phyloP scores from a whole-genome alignment of 2,797 vertebrate species.

The Cirrhinus mrigala region DNA sequence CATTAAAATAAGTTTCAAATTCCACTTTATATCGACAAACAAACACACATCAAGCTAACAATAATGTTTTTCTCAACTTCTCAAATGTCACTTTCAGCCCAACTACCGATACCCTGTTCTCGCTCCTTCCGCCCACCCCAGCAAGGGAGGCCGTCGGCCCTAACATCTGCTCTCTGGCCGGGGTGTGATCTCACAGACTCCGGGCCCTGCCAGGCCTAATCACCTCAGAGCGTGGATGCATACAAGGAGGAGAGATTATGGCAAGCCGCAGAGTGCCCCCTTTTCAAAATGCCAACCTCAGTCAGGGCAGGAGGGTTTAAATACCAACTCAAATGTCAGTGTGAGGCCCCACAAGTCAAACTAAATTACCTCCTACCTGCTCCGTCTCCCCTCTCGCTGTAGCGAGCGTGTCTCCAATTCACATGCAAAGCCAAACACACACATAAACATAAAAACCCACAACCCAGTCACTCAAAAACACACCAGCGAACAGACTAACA shows the following conservation, averaged over 20 bases:
- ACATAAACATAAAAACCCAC: constrained; percentile 4
- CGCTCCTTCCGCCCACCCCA: constrained; percentile 4
- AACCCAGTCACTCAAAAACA: constrained; percentile 2
- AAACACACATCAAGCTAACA: neutral
- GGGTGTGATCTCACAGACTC: constrained; percentile 46
- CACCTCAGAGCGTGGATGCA: constrained; percentile 72
- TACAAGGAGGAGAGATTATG: constrained; percentile 74
- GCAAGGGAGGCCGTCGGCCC: neutral
- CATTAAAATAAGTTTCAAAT: neutral
- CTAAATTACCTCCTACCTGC: constrained; percentile 77
- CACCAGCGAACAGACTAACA: neutral
- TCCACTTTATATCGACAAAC: neutral
- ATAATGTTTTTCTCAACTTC: neutral
- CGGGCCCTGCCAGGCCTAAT: constrained; percentile 57
- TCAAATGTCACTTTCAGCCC: neutral
- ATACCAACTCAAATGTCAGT: constrained; percentile 83
- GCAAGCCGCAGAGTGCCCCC: constrained; percentile 72
- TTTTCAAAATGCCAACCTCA: constrained; percentile 83
- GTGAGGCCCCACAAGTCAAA: constrained; percentile 78
- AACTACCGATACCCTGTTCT: neutral
- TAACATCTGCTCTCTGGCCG: constrained; percentile 43
- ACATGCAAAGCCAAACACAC: neutral
- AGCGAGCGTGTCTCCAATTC: constrained; percentile 10
- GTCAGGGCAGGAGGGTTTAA: constrained; percentile 75
- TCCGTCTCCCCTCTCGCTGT: constrained; percentile 61